phyloP scores from a whole-genome alignment of 2,113 vertebrate species.

The Scalopus aquaticus region DNA sequence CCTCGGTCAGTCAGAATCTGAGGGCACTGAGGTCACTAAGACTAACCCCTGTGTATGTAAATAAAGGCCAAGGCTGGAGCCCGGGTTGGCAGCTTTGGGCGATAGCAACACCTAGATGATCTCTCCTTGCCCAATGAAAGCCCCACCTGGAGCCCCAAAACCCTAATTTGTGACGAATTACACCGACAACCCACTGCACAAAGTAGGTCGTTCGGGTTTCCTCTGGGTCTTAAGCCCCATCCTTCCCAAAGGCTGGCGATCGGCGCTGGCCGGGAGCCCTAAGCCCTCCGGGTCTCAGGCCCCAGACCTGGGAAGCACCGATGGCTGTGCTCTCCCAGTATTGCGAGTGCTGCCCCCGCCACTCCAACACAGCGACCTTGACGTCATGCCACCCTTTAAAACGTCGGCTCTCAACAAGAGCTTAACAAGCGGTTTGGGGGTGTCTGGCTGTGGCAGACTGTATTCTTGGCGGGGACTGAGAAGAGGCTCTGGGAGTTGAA shows the following conservation, averaged over 20 bases:
- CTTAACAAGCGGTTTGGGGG: accelerated
- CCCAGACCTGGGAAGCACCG: neutral
- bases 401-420: neutral
- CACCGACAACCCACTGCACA: neutral
- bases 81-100: neutral
- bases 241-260: neutral
- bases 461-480: neutral
- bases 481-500: neutral
- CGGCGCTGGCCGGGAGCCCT: neutral
- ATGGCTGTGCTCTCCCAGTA: neutral
- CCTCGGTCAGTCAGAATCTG: no score
- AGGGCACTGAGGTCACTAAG: neutral
- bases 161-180: neutral
- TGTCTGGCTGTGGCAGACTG: neutral
- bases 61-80: neutral
- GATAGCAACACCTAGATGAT: neutral
- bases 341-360: neutral
- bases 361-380: neutral
- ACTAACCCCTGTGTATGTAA: neutral
- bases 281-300: no score
- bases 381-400: neutral
- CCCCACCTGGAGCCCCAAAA: neutral
- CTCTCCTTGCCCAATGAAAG: no score
- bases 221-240: neutral
- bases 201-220: neutral